These are phyloP conservation scores for Minunthozetes semirufus DNA, from an alignment of 2,888 invertebrate species.

Conservation along the genomic window DNA sequence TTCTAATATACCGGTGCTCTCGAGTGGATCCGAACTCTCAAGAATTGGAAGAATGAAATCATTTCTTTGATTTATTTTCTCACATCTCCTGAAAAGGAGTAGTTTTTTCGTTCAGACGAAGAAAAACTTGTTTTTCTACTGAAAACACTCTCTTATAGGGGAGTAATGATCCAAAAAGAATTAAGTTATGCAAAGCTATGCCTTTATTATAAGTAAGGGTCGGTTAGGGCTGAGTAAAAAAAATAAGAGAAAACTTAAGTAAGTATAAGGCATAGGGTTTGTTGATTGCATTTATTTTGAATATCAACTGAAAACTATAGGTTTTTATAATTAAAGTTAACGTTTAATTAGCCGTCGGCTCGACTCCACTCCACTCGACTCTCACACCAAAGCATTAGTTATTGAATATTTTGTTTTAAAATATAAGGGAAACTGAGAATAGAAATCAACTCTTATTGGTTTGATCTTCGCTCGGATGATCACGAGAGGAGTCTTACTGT, in stretches of 20 bases:
- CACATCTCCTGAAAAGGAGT: background rate
- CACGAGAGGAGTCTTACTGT: background rate
- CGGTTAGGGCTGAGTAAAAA: background rate
- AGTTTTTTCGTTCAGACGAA: background rate
- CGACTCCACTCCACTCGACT: background rate
- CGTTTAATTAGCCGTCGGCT: background rate
- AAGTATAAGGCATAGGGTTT: background rate
- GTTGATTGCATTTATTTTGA: background rate
- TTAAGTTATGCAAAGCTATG: constrained; percentile 22
- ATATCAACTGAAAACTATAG: background rate
- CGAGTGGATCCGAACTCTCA: background rate
- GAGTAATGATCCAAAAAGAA: constrained; percentile 20
- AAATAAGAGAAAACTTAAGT: background rate
- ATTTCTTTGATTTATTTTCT: constrained; percentile 23
- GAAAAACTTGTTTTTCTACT: background rate
- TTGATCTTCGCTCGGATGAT: constrained; percentile 3
- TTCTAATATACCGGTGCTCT: constrained; percentile 3
- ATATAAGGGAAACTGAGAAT: background rate
- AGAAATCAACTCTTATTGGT: background rate
- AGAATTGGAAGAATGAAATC: background rate
- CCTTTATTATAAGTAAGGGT: background rate
- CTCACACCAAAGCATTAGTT: background rate
- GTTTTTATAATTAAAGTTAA: constrained; percentile 13
- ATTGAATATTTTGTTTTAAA: constrained; percentile 1
- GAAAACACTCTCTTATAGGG: background rate